Base-by-base conservation (phyloP, 2,797 vertebrate genomes). In the Brotula barbata region DNA sequence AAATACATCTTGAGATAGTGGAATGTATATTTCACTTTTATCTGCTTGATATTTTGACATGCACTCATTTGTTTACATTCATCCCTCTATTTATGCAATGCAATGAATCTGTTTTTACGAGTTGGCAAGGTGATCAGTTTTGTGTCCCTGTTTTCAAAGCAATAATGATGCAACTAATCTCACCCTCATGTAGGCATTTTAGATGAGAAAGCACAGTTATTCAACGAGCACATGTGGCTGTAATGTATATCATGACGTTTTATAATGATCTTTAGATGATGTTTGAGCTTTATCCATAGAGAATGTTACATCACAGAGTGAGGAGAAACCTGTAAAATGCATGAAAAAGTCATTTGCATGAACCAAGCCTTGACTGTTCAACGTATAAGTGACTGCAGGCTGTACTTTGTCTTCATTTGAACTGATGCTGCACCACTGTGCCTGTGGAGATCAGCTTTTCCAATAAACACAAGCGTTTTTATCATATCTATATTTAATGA, bases 281-380 rank as follows among this genome's bases (percentile, higher is more conserved):
- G 4, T 16, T 10, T 15, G 28, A 25, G 64, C 74, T 73, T 52
- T 59, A 55, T 57, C 22, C 34, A 10, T 52, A 57, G 57, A 71
- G 73, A 85, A 78, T 76, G 73, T 80, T 31, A 31, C 22, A 28
- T 37, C 34, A 75, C 36, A 58, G 37, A 17, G 43, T 28, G 21
- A 73, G 47, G 20, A 52, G 8, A 80, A 52, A 80, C 73, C 57
- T 73, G 65, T 56, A 74, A 73, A 75, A 45, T 72, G 87, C 84
- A 88, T 84, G 86, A 23, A 56, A 54, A 34, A 48, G 11, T 16
- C 42, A 51, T 59, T 44, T 82, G 87, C 86, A 87, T 87, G 87
- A 73, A 64, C 17, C 37, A 60, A 61, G 55, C 44, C 14, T 21
- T 46, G 69, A 79, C 59, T 75, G 69, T 78, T 77, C 8, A 61